Percentiles rank a stretch among this genome's conserved stretches.
These are phyloP conservation scores for Misgurnus anguillicaudatus DNA, from an alignment of 2,113 vertebrate genomes.

Conservation along the genomic window DNA sequence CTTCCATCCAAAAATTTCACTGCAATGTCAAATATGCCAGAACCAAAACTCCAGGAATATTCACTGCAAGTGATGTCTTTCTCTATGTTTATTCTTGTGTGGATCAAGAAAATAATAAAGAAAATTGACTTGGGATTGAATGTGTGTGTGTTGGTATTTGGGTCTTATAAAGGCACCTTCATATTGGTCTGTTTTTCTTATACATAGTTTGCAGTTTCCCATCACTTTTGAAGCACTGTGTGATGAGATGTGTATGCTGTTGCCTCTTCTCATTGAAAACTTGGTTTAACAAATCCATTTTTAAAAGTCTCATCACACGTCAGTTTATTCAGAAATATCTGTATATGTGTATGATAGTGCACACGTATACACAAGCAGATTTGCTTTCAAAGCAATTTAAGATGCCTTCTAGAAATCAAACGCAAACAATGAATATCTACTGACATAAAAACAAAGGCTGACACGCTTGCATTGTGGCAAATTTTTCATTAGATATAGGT, in stretches of 20 bases:
- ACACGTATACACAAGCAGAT: background rate
- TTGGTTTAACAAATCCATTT: constrained; percentile 1
- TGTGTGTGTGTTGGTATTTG: background rate
- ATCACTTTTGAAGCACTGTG: constrained; percentile 17
- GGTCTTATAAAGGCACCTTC: too few species aligned
- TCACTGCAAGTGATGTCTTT: background rate
- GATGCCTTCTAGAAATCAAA: constrained; percentile 12
- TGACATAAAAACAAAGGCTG: background rate
- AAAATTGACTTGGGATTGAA: background rate
- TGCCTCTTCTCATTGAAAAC: background rate
- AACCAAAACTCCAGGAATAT: background rate
- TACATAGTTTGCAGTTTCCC: background rate
- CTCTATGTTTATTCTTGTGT: background rate
- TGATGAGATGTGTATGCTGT: constrained; percentile 29
- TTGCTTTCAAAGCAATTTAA: constrained; percentile 6
- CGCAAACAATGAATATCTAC: background rate
- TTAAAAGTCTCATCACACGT: background rate
- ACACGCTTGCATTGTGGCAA: constrained; percentile 1
- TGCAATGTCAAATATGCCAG: too few species aligned
- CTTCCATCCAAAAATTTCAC: too few species aligned
- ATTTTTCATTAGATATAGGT: background rate
- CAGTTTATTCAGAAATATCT: constrained; percentile 29
- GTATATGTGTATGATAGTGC: constrained; percentile 1
- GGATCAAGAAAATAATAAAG: background rate
- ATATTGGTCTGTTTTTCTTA: background rate